Conservation (phyloP, 2,888 invertebrate species). For the Drosophila mettleri region DNA sequence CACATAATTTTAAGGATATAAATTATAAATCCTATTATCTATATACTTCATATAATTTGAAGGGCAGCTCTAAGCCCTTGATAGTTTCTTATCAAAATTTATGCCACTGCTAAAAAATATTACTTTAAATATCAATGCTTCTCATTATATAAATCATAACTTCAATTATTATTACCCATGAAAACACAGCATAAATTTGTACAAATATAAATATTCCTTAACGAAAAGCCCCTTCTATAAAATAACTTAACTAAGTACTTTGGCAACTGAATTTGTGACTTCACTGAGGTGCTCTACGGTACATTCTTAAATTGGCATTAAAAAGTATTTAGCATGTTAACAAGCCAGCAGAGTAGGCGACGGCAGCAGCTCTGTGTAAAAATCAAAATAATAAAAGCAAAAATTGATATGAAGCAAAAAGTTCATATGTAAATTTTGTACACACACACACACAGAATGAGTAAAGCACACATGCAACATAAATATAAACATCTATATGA, state of each 20-base stretch:
- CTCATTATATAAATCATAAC: background rate
- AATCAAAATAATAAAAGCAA: conserved; percentile 55
- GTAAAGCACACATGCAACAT: conserved; percentile 28
- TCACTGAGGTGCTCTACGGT: conserved; percentile 4
- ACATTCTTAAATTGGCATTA: conserved; percentile 66
- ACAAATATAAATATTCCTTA: background rate
- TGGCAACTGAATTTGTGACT: background rate
- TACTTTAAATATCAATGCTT: background rate
- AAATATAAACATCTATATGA: conserved; percentile 47
- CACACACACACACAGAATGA: conserved; percentile 13
- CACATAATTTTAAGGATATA: background rate
- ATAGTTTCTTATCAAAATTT: too few species aligned
- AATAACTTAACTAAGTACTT: conserved; percentile 10
- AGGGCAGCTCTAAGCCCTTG: background rate
- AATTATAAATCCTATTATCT: background rate
- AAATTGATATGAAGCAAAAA: conserved; percentile 59
- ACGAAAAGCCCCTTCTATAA: background rate
- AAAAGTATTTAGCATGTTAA: conserved; percentile 76
- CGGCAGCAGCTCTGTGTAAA: background rate
- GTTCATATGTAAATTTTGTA: conserved; percentile 45
- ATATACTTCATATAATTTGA: background rate
- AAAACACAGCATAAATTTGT: background rate
- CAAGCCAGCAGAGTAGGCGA: conserved; percentile 47
- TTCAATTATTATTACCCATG: background rate
- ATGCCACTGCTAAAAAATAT: background rate